A percentile compares a stretch with the other conserved stretches of the same genome.
Conservation (phyloP, 2,113 vertebrate genomes). For the Isurus oxyrinchus region DNA sequence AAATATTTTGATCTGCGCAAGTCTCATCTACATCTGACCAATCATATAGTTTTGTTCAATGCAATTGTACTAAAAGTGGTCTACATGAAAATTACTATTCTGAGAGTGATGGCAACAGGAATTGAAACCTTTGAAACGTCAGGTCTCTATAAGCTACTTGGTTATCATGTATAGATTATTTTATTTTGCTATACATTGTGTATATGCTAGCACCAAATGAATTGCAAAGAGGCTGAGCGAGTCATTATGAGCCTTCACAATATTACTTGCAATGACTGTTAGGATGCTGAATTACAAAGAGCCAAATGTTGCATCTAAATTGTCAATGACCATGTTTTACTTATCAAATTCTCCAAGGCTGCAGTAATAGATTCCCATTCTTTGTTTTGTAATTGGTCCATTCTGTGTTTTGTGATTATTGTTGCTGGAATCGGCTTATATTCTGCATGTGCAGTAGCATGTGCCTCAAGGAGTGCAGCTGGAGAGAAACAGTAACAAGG, state of each 20-base stretch:
- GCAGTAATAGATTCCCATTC: background rate
- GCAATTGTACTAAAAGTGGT: background rate
- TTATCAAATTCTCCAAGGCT: background rate
- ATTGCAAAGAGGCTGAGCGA: background rate
- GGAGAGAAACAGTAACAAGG: conserved; percentile 6
- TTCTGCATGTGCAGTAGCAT: background rate
- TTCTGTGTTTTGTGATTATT: background rate
- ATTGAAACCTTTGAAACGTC: background rate
- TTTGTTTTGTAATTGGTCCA: background rate
- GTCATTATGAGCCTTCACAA: background rate
- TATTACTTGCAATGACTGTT: background rate
- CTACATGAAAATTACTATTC: background rate
- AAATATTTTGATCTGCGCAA: background rate
- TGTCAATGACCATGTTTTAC: background rate
- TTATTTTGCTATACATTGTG: background rate
- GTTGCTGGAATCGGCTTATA: background rate
- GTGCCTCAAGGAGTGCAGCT: background rate
- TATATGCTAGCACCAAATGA: background rate
- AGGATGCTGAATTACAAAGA: background rate
- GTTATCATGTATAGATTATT: background rate
- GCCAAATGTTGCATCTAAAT: background rate
- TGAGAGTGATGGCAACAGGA: background rate
- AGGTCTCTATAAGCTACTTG: background rate
- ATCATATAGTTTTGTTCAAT: background rate
- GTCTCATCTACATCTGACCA: background rate